A percentile compares a stretch with the other conserved stretches of the same genome.
Evolutionary conservation across 1,140 invertebrate species (phyloP).

Genomic region (Drosophila punjabiensis): DNA sequence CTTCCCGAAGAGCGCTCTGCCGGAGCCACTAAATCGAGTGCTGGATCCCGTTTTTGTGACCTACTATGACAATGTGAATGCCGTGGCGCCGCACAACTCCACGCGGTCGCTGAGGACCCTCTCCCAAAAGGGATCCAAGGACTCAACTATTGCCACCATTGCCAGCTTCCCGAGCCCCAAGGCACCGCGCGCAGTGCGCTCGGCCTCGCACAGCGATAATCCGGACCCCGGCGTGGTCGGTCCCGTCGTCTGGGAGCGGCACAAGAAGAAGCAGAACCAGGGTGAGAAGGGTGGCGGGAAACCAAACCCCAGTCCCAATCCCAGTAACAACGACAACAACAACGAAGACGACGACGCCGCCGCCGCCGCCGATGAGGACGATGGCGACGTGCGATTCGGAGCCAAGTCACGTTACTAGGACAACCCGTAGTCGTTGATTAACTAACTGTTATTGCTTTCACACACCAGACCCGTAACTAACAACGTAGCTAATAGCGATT

Average conservation of each 20-base stretch:
- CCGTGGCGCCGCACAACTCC: slow-evolving; percentile 71
- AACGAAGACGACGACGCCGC: slow-evolving; percentile 14
- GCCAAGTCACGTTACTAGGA: slow-evolving; percentile 68
- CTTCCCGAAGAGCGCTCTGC: slow-evolving; percentile 88
- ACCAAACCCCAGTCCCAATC: slow-evolving; percentile 13
- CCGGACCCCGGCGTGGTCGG: slow-evolving; percentile 93
- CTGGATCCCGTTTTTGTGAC: slow-evolving; percentile 90
- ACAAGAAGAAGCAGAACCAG: slow-evolving; percentile 86
- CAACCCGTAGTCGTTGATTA: slow-evolving; percentile 70
- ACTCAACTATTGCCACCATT: slow-evolving; percentile 75
- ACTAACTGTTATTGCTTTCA: slow-evolving; percentile 60
- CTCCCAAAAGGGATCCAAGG: slow-evolving; percentile 58
- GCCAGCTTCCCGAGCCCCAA: slow-evolving; percentile 81
- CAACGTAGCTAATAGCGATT: slow-evolving; percentile 42
- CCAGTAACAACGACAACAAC: slow-evolving; percentile 22
- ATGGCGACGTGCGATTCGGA: slow-evolving; percentile 68
- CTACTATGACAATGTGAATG: slow-evolving; percentile 88
- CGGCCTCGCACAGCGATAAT: slow-evolving; percentile 83
- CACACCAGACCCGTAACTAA: slow-evolving; percentile 43
- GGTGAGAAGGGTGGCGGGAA: slow-evolving; percentile 70
- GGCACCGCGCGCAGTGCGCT: slow-evolving; percentile 65
- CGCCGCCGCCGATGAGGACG: slow-evolving; percentile 44
- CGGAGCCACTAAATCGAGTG: slow-evolving; percentile 91
- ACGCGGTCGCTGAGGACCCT: slow-evolving; percentile 46
- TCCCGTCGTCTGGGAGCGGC: slow-evolving; percentile 92